Conservation (phyloP, 2,797 vertebrate species). For the Neosalanx taihuensis region DNA sequence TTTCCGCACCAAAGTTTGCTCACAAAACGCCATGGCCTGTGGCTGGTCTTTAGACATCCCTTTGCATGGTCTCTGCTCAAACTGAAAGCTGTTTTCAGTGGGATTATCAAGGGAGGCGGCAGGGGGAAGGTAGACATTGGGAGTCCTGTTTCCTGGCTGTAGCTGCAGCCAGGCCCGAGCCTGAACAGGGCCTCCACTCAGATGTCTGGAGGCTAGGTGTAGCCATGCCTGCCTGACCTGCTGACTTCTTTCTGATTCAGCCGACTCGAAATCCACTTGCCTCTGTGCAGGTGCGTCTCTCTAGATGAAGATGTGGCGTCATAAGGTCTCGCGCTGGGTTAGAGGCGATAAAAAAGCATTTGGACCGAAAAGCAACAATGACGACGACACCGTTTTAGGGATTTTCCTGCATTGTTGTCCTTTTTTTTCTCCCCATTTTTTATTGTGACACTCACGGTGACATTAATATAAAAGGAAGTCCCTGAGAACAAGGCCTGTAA, state of each 20-base stretch:
- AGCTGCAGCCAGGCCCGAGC: slow-evolving; percentile 65
- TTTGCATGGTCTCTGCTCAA: slow-evolving; percentile 69
- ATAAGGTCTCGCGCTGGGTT: too few species aligned
- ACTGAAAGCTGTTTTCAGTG: slow-evolving; percentile 84
- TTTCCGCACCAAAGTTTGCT: neutral
- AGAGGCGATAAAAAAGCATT: neutral
- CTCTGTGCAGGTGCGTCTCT: neutral
- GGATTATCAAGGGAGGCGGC: slow-evolving; percentile 81
- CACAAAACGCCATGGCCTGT: slow-evolving; percentile 2
- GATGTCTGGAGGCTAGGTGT: neutral
- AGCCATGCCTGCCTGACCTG: neutral
- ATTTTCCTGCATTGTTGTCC: slow-evolving; percentile 7
- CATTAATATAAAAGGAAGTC: slow-evolving; percentile 74
- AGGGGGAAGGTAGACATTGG: slow-evolving; percentile 73
- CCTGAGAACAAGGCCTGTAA: slow-evolving; percentile 68
- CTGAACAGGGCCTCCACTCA: slow-evolving; percentile 41
- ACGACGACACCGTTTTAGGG: slow-evolving; percentile 7
- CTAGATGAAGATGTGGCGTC: neutral
- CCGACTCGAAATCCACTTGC: neutral
- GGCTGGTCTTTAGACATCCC: slow-evolving; percentile 6
- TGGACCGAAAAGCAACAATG: neutral
- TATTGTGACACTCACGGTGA: slow-evolving; percentile 35
- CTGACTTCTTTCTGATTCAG: neutral
- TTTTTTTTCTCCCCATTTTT: slow-evolving; percentile 22
- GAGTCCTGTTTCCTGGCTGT: slow-evolving; percentile 67